Evolutionary conservation across 2,888 invertebrate genomes (phyloP).

Genomic region (Furcula furcula): DNA sequence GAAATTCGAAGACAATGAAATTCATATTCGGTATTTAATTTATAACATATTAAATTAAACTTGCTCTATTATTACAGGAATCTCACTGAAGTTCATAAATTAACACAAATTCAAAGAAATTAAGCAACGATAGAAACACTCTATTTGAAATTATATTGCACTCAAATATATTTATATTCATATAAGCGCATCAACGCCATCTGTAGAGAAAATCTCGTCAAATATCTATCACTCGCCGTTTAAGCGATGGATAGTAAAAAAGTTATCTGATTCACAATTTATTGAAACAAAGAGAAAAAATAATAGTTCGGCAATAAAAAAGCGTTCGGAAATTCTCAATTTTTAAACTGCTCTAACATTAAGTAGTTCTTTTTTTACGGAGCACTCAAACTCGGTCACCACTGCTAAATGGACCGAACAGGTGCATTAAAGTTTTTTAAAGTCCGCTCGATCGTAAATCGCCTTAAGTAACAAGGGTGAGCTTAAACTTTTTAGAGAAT

Average conservation of each 20-base stretch:
- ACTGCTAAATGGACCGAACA: slow-evolving; percentile 65
- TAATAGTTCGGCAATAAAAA: slow-evolving; percentile 12
- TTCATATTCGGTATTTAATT: no score
- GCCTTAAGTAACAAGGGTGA: slow-evolving; percentile 68
- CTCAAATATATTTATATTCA: slow-evolving; percentile 25
- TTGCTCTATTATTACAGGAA: no score
- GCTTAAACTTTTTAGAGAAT: slow-evolving; percentile 60
- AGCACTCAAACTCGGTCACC: slow-evolving; percentile 44
- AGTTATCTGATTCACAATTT: slow-evolving; percentile 15
- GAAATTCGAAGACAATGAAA: no score
- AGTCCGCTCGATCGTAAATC: slow-evolving; percentile 62
- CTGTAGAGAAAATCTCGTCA: slow-evolving; percentile 15
- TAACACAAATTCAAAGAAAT: no score
- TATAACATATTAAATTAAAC: no score
- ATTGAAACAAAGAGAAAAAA: slow-evolving; percentile 10
- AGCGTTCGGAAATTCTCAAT: slow-evolving; percentile 9
- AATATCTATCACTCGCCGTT: slow-evolving; percentile 6
- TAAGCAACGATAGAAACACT: no score
- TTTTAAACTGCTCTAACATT: slow-evolving; percentile 28
- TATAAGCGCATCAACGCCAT: slow-evolving; percentile 15
- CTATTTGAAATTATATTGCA: slow-evolving; percentile 19
- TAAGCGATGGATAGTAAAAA: slow-evolving; percentile 4
- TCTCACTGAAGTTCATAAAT: no score
- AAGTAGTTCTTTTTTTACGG: slow-evolving; percentile 21
- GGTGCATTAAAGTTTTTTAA: slow-evolving; percentile 69